Percentiles rank a stretch among this genome's conserved stretches.
Evolutionary conservation across 2,888 invertebrate species (phyloP).

Genomic region (Micropterix aruncella): DNA sequence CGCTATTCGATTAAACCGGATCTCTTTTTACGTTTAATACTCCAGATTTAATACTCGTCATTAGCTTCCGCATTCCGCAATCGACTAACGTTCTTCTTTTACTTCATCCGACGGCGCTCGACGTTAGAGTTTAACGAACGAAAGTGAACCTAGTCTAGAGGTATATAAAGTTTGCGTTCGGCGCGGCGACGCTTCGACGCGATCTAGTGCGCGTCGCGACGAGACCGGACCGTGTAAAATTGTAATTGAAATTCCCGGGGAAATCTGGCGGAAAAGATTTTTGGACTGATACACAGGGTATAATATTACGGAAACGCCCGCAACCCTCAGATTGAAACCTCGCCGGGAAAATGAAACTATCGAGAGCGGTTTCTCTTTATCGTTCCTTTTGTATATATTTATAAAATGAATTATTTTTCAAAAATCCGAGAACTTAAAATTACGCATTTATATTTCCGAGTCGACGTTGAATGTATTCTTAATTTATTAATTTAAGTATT

Average conservation of each 20-base stretch:
- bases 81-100: neutral
- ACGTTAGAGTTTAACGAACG: neutral
- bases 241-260: neutral
- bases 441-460: no score
- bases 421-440: no score
- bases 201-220: neutral
- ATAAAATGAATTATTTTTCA: no score
- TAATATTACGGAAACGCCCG: slow-evolving; percentile 6
- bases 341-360: neutral
- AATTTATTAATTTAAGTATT: no score
- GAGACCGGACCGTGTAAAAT: neutral
- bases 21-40: no score
- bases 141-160: neutral
- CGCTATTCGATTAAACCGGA: no score
- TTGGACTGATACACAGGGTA: slow-evolving; percentile 12
- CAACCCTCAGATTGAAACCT: neutral
- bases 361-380: no score
- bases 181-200: neutral
- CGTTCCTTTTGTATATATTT: no score
- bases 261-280: neutral
- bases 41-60: neutral
- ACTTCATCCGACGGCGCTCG: neutral
- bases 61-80: neutral
- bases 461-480: no score
- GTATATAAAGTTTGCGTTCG: neutral